Percentiles rank a stretch among this genome's conserved stretches.
Conservation (phyloP, 2,797 vertebrate species). For the Oryzias dopingdopingensis region DNA sequence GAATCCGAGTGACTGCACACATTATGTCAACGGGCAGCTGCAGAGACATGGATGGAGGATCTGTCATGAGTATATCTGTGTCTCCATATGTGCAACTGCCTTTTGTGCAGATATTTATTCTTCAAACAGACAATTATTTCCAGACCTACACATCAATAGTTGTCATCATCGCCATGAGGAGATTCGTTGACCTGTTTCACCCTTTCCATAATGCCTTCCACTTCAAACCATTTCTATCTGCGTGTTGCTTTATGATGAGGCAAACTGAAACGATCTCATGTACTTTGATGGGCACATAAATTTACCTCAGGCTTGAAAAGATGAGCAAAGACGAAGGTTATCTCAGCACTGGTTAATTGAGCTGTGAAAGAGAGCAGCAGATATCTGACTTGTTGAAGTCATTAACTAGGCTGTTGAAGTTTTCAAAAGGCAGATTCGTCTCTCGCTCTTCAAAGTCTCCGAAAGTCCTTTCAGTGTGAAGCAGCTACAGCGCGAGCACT, state of each 20-base stretch:
- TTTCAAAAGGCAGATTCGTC: conserved; percentile 21
- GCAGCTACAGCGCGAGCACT: conserved; percentile 30
- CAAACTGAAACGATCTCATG: neutral
- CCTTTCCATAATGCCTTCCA: conserved; percentile 10
- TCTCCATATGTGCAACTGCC: conserved; percentile 8
- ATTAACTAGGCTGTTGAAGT: conserved; percentile 15
- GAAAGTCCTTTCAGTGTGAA: conserved; percentile 27
- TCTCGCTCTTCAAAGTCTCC: conserved; percentile 11
- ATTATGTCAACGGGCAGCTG: conserved; percentile 55
- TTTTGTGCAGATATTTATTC: neutral
- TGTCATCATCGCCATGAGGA: conserved; percentile 10
- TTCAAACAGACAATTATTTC: too few species aligned
- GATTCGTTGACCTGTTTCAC: conserved; percentile 42
- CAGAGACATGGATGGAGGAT: conserved; percentile 32
- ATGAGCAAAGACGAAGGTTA: neutral
- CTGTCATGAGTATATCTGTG: conserved; percentile 13
- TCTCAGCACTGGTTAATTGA: conserved; percentile 30
- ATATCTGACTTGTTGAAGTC: conserved; percentile 26
- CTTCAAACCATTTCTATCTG: conserved; percentile 16
- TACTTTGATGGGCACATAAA: neutral
- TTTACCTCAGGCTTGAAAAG: conserved; percentile 2
- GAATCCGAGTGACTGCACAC: conserved; percentile 53
- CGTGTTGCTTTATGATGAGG: conserved; percentile 14
- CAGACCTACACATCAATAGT: neutral
- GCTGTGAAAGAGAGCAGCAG: neutral